Percentiles rank a stretch among this genome's conserved stretches.
phyloP scores from a whole-genome alignment of 2,797 vertebrate genomes.

The Tolypeutes matacus region DNA sequence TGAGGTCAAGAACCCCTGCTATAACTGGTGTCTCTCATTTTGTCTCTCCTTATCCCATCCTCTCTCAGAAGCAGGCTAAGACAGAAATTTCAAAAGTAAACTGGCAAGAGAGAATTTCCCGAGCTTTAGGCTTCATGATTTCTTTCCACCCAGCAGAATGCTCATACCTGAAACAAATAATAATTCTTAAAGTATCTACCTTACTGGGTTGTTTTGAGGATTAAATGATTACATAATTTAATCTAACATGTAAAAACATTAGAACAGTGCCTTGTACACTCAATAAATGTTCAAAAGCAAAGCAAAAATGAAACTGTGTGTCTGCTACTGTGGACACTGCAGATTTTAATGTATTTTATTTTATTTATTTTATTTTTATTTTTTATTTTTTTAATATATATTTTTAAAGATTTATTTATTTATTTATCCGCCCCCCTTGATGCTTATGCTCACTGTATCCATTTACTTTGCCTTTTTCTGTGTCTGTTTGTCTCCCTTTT shows the following conservation, averaged over 20 bases:
- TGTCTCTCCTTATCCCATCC: background rate
- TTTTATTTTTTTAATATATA: too few relatives aligned
- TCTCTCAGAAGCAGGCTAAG: conserved; percentile 1
- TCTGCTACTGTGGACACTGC: background rate
- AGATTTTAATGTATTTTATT: conserved; percentile 35
- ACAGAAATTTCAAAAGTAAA: conserved; percentile 27
- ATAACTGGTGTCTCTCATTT: background rate
- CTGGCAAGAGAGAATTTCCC: background rate
- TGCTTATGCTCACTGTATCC: too few relatives aligned
- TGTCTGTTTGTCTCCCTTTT: too few relatives aligned
- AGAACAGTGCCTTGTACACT: background rate
- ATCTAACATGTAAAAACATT: background rate
- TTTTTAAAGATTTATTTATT: too few relatives aligned
- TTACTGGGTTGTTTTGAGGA: background rate
- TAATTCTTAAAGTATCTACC: background rate
- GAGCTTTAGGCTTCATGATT: background rate
- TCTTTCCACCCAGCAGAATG: background rate
- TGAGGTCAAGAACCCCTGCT: background rate
- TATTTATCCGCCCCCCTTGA: too few relatives aligned
- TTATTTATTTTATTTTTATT: too few relatives aligned
- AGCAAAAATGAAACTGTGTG: background rate
- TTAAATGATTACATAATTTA: background rate
- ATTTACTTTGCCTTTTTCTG: too few relatives aligned
- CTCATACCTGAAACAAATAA: background rate
- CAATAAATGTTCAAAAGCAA: background rate